These are phyloP conservation scores for Drosophila gaucha DNA, from an alignment of 2,888 invertebrate genomes.

Conservation along the genomic window DNA sequence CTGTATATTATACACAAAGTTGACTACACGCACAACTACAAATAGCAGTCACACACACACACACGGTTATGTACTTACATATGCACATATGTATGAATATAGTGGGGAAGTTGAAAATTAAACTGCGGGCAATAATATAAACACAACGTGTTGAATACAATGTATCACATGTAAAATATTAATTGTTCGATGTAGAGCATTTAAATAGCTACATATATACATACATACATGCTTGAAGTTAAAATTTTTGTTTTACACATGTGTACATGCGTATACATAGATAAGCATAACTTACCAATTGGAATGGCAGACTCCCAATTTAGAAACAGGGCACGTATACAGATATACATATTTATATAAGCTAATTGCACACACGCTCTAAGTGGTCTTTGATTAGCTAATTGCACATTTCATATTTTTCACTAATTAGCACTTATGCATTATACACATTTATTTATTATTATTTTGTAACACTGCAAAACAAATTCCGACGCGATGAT, in stretches of 20 bases:
- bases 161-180: background rate
- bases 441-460: background rate
- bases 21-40: background rate
- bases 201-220: background rate
- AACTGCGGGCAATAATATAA: background rate
- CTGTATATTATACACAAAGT: background rate
- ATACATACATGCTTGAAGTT: background rate
- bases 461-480: background rate
- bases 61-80: too few relatives aligned
- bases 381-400: constrained; percentile 19
- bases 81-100: background rate
- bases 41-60: background rate
- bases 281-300: background rate
- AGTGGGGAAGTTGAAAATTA: background rate
- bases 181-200: background rate
- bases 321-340: background rate
- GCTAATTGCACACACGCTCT: background rate
- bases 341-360: background rate
- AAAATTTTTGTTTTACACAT: background rate
- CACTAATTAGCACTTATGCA: background rate
- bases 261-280: background rate
- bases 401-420: constrained; percentile 15
- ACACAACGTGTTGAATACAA: background rate
- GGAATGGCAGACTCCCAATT: background rate
- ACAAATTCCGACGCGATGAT: background rate